Conservation (phyloP, 2,888 invertebrate genomes). For the Dynastes maya region DNA sequence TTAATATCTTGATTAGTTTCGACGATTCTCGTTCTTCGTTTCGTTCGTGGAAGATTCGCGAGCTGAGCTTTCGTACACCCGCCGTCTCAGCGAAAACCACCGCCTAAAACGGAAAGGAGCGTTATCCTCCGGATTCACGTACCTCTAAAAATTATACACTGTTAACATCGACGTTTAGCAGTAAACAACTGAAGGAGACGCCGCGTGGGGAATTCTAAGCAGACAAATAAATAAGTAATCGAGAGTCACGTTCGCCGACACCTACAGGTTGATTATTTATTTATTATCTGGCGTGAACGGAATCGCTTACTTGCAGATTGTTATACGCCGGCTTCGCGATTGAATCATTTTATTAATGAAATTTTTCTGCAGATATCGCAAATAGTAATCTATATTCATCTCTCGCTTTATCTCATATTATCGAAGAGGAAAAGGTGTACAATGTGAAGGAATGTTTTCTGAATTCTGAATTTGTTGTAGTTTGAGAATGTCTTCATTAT, state of each 20-base stretch:
- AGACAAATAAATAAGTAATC: slow-evolving; percentile 40
- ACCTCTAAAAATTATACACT: slow-evolving; percentile 32
- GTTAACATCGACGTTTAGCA: slow-evolving; percentile 42
- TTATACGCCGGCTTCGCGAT: slow-evolving; percentile 4
- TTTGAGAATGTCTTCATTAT: no score
- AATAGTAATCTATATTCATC: neutral
- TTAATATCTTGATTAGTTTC: slow-evolving; percentile 61
- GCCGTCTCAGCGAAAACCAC: neutral
- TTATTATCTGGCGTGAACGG: slow-evolving; percentile 12
- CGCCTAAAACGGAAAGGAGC: slow-evolving; percentile 12
- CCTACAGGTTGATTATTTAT: slow-evolving; percentile 30
- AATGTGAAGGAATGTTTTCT: no score
- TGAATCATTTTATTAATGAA: slow-evolving; percentile 23
- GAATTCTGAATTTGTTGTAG: no score
- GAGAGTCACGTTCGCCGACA: slow-evolving; percentile 37
- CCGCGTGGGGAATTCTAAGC: slow-evolving; percentile 32
- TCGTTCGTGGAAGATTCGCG: neutral
- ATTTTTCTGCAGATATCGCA: neutral
- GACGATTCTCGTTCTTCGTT: slow-evolving; percentile 51
- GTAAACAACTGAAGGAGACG: slow-evolving; percentile 31
- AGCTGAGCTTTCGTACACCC: neutral
- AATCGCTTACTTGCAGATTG: slow-evolving; percentile 21
- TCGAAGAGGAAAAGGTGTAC: no score
- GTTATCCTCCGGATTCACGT: slow-evolving; percentile 13
- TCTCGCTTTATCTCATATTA: neutral